phyloP scores from a whole-genome alignment of 2,113 vertebrate genomes.

The rat (Rattus norvegicus) region DNA sequence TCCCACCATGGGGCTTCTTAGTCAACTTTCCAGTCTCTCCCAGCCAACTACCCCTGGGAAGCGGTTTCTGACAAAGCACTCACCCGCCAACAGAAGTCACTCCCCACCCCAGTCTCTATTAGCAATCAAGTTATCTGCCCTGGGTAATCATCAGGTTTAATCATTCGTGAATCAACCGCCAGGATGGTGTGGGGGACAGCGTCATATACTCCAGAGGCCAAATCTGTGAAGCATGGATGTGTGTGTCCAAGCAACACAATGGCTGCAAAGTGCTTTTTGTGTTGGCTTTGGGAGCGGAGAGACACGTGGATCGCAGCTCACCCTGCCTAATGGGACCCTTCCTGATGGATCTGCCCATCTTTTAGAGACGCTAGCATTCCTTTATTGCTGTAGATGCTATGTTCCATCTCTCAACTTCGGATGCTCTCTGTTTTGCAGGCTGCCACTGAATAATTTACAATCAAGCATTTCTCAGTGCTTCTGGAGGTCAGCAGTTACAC shows the following conservation, averaged over 20 bases:
- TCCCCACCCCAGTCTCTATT: neutral
- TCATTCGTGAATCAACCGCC: neutral
- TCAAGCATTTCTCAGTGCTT: neutral
- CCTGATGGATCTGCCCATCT: neutral
- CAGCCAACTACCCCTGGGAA: neutral
- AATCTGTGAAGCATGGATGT: fast-evolving
- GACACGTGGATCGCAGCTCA: neutral
- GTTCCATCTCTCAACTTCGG: neutral
- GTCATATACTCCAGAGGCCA: neutral
- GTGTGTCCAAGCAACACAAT: neutral
- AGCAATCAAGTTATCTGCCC: neutral
- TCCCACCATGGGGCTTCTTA: neutral
- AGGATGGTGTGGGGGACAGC: neutral
- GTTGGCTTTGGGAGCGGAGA: neutral
- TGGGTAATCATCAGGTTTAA: neutral
- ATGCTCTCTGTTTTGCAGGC: neutral
- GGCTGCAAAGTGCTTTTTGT: neutral
- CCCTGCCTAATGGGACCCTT: neutral
- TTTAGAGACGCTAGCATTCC: neutral
- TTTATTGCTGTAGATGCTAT: neutral
- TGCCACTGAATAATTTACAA: constrained; percentile 63
- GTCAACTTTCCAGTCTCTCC: neutral
- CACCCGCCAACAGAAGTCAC: neutral
- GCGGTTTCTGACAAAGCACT: neutral
- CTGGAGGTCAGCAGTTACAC: neutral